These are phyloP conservation scores for Mystacides longicornis DNA, from an alignment of 2,888 invertebrate genomes.

Conservation along the genomic window DNA sequence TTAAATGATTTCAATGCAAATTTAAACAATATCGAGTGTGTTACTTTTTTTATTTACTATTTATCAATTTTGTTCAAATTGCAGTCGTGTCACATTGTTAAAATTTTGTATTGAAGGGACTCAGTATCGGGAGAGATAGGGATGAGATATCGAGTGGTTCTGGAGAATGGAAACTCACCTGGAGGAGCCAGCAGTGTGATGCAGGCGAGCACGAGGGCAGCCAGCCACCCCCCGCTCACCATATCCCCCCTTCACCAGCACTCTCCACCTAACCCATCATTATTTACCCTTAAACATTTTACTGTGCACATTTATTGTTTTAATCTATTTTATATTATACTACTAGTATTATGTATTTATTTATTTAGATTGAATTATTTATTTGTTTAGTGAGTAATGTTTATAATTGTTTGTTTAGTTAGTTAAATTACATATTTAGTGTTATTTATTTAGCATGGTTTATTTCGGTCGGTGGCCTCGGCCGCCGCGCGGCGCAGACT, in stretches of 20 bases:
- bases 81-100: too few relatives aligned
- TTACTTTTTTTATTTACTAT: too few relatives aligned
- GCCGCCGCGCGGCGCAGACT: constrained; percentile 27
- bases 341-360: constrained; percentile 21
- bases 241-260: constrained; percentile 44
- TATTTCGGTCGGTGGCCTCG: constrained; percentile 26
- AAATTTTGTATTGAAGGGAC: too few relatives aligned
- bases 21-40: too few relatives aligned
- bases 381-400: not conserved
- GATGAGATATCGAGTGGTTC: too few relatives aligned
- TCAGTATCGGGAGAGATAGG: too few relatives aligned
- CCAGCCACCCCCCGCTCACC: constrained; percentile 44
- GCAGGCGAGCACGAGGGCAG: constrained; percentile 42
- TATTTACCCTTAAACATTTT: constrained; percentile 21
- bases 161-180: constrained; percentile 13
- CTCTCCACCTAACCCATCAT: constrained; percentile 22
- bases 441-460: constrained; percentile 25
- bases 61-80: too few relatives aligned
- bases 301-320: constrained; percentile 21
- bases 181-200: constrained; percentile 38
- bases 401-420: constrained; percentile 17
- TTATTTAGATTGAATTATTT: constrained; percentile 11
- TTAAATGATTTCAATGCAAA: too few relatives aligned
- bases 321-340: constrained; percentile 22
- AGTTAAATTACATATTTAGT: constrained; percentile 25